Conservation (phyloP, 2,888 invertebrate species). For the Tetrapedia diversipes region DNA sequence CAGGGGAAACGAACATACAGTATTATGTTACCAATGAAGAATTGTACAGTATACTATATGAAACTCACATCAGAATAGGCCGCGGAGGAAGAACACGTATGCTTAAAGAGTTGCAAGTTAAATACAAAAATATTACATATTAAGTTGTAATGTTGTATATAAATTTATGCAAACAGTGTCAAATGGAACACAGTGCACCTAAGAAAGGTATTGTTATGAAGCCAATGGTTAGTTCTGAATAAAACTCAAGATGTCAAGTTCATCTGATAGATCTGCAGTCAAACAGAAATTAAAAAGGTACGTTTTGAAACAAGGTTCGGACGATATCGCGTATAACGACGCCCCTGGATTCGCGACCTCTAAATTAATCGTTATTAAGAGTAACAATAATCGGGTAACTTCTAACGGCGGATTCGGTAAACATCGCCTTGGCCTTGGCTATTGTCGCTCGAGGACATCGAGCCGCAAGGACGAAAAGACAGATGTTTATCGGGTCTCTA, state of each 20-base stretch:
- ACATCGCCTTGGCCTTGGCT: no score
- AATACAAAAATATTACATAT: slow-evolving; percentile 73
- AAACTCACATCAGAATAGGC: slow-evolving; percentile 69
- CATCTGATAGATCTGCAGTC: no score
- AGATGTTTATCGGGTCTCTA: no score
- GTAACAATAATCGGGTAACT: no score
- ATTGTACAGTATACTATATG: slow-evolving; percentile 68
- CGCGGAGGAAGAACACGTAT: slow-evolving; percentile 72
- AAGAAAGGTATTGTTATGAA: neutral
- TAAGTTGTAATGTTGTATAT: slow-evolving; percentile 68
- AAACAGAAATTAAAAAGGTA: no score
- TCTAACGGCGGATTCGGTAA: no score
- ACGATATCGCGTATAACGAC: no score
- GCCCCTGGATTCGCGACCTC: no score
- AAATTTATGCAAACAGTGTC: slow-evolving; percentile 61
- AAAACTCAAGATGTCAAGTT: slow-evolving; percentile 3
- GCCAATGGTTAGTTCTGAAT: neutral
- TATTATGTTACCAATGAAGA: slow-evolving; percentile 71
- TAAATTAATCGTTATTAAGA: no score
- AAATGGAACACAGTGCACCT: neutral
- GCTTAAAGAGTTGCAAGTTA: slow-evolving; percentile 71
- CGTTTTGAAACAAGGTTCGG: no score
- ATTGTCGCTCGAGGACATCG: no score
- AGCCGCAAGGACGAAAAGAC: no score
- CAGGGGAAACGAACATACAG: slow-evolving; percentile 56